A percentile compares a stretch with the other conserved stretches of the same genome.
Evolutionary conservation across 2,888 invertebrate genomes (phyloP).

Genomic region (Lissocephala sabroskyi): DNA sequence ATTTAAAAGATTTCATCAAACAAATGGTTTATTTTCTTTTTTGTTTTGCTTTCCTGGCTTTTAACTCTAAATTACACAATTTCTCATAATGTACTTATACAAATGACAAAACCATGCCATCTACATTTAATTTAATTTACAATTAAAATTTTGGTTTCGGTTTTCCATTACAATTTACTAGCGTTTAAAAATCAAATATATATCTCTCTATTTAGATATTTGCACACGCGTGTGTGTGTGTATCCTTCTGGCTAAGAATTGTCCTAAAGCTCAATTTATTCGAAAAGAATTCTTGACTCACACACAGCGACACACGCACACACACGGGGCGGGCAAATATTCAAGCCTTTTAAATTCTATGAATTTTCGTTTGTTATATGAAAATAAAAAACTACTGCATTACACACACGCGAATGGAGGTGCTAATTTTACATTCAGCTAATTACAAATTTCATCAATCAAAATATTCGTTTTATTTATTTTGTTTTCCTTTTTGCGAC

Average conservation of each 20-base stretch:
- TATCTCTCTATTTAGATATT: no score
- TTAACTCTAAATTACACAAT: slow-evolving; percentile 9
- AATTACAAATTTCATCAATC: background rate
- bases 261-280: no score
- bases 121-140: no score
- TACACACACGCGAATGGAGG: background rate
- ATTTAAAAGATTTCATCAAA: slow-evolving; percentile 1
- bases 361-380: background rate
- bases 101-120: no score
- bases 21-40: slow-evolving; percentile 6
- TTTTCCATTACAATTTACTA: no score
- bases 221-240: background rate
- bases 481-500: background rate
- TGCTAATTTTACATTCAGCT: background rate
- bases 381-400: background rate
- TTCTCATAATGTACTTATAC: no score
- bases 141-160: no score
- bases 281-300: no score
- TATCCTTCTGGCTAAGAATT: background rate
- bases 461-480: background rate
- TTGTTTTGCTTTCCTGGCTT: no score
- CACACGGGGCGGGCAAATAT: background rate
- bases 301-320: background rate
- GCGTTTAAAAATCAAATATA: no score
- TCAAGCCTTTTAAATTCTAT: background rate